These are phyloP conservation scores for Aporrectodea caliginosa DNA, from an alignment of 1,140 invertebrate genomes.

Conservation along the genomic window DNA sequence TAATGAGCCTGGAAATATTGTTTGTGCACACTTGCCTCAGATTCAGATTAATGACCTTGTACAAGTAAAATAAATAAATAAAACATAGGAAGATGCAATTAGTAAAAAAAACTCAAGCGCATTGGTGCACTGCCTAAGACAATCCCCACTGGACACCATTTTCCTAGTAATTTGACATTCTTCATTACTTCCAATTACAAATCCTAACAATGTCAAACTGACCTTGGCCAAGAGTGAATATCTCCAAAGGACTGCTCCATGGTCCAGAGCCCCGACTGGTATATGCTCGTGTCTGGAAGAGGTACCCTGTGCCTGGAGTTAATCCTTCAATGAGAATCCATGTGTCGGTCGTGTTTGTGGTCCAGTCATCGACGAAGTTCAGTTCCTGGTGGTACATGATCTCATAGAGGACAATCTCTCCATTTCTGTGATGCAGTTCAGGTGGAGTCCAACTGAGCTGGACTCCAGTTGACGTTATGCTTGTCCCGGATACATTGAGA, in stretches of 20 bases:
- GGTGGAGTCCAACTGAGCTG: conserved; percentile 76
- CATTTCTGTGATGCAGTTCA: conserved; percentile 78
- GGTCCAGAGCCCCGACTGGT: conserved; percentile 84
- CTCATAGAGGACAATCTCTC: conserved; percentile 86
- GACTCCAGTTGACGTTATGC: conserved; percentile 46
- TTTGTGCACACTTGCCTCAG: no score
- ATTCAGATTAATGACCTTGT: no score
- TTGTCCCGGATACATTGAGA: conserved; percentile 56
- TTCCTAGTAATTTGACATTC: no score
- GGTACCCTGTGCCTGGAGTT: conserved; percentile 92
- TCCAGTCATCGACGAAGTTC: conserved; percentile 73
- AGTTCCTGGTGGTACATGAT: conserved; percentile 86
- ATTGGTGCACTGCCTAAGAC: no score
- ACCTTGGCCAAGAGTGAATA: conserved; percentile 67
- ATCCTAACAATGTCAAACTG: conserved; percentile 33
- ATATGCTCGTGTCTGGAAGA: conserved; percentile 85
- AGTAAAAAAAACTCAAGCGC: no score
- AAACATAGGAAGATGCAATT: no score
- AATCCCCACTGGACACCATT: no score
- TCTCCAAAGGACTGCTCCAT: conserved; percentile 76
- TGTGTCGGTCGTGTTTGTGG: conserved; percentile 73
- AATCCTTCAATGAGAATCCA: conserved; percentile 82
- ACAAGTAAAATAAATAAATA: no score
- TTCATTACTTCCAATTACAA: no score
- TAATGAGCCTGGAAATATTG: no score